Evolutionary conservation across 1,140 invertebrate genomes (phyloP).

Genomic region (Ditylenchus dipsaci): DNA sequence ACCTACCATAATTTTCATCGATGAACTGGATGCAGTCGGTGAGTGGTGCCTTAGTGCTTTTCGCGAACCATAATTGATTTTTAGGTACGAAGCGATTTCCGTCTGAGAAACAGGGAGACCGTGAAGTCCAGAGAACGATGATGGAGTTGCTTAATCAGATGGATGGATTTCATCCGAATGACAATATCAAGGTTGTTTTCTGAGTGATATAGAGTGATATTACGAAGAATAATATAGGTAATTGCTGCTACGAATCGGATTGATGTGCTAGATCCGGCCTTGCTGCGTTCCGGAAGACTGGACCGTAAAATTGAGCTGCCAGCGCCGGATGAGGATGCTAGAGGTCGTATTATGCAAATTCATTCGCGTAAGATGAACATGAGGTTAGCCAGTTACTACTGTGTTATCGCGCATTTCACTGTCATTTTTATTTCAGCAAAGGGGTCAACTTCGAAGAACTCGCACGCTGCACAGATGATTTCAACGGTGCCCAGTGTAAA

Average conservation of each 20-base stretch:
- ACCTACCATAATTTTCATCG: slow-evolving; percentile 95
- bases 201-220: background rate
- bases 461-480: slow-evolving; percentile 95
- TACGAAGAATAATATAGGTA: slow-evolving; percentile 63
- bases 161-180: slow-evolving; percentile 35
- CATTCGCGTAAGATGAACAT: slow-evolving; percentile 99
- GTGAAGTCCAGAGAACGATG: slow-evolving; percentile 41
- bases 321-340: slow-evolving; percentile 93
- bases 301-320: slow-evolving; percentile 98
- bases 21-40: slow-evolving; percentile 94
- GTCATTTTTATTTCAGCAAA: slow-evolving; percentile 64
- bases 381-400: background rate
- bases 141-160: slow-evolving; percentile 40
- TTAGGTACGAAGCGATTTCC: slow-evolving; percentile 15
- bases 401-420: no score
- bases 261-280: slow-evolving; percentile 91
- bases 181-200: slow-evolving; percentile 47
- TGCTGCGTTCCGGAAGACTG: slow-evolving; percentile 85
- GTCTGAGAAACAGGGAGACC: slow-evolving; percentile 13
- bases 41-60: slow-evolving; percentile 48
- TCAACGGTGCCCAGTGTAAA: slow-evolving; percentile 99
- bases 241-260: slow-evolving; percentile 97
- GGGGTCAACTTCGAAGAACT: slow-evolving; percentile 98
- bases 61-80: no score
- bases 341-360: slow-evolving; percentile 96